Percentiles rank a stretch among this genome's conserved stretches.
Evolutionary conservation across 2,113 vertebrate genomes (phyloP).

Genomic region (Dryoscopus gambensis): DNA sequence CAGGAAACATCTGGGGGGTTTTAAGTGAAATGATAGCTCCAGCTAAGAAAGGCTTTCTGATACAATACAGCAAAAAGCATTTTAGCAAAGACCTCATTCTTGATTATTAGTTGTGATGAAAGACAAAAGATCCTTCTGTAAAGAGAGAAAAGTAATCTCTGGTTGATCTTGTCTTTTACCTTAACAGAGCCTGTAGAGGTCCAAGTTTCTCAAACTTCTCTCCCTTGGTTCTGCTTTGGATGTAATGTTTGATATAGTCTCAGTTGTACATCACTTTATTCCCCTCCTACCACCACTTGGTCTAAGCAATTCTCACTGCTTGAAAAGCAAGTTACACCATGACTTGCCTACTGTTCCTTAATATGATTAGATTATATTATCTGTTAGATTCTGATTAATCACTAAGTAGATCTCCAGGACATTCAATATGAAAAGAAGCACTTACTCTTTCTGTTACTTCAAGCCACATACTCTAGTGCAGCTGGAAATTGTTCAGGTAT

Average conservation of each 20-base stretch:
- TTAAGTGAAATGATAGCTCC: background rate
- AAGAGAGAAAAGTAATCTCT: background rate
- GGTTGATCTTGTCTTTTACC: background rate
- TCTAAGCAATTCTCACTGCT: background rate
- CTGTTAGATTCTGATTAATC: background rate
- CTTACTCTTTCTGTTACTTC: background rate
- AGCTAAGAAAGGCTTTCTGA: background rate
- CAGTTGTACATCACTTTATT: background rate
- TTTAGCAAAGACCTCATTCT: background rate
- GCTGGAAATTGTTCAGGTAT: background rate
- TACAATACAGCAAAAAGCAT: background rate
- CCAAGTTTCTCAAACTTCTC: background rate
- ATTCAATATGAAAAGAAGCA: background rate
- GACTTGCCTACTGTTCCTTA: background rate
- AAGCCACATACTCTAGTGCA: background rate
- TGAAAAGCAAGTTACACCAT: background rate
- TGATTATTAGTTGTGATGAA: background rate
- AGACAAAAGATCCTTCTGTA: background rate
- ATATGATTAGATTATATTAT: background rate
- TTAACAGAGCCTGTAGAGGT: background rate
- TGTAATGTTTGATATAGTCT: background rate
- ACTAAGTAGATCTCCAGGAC: background rate
- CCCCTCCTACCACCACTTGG: background rate
- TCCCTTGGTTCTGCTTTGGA: background rate
- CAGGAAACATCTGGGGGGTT: background rate